A percentile compares a stretch with the other conserved stretches of the same genome.
These are phyloP conservation scores for Enteromius argenteus DNA, from an alignment of 2,797 vertebrate species.

Conservation along the genomic window DNA sequence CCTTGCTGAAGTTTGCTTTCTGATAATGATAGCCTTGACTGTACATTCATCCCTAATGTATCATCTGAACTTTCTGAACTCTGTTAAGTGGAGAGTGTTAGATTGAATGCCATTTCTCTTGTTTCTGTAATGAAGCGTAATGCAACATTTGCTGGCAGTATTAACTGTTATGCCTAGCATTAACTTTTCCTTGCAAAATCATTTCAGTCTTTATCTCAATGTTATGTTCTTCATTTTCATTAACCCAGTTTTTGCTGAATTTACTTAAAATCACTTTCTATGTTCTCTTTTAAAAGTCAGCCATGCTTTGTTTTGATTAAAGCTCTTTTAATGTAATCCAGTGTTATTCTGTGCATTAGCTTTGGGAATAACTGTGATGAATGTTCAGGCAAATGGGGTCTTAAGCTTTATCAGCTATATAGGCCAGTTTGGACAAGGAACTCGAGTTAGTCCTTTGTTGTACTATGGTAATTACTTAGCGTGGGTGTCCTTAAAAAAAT, in stretches of 20 bases:
- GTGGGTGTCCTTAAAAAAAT: conserved; percentile 35
- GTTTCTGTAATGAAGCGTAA: conserved; percentile 38
- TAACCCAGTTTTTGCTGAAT: background rate
- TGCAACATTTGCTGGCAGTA: conserved; percentile 51
- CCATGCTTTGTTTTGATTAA: background rate
- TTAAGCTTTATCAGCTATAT: background rate
- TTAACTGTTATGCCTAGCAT: conserved; percentile 10
- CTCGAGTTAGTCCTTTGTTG: conserved; percentile 20
- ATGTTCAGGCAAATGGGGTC: background rate
- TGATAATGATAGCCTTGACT: background rate
- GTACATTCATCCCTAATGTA: conserved; percentile 5
- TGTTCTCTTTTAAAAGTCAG: background rate
- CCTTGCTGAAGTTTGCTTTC: background rate
- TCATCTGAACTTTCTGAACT: conserved; percentile 15
- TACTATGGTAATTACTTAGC: conserved; percentile 11
- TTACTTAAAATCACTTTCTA: background rate
- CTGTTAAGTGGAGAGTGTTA: background rate
- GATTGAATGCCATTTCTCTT: conserved; percentile 27
- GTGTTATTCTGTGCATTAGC: background rate
- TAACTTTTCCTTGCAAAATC: background rate
- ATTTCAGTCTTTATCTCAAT: conserved; percentile 11
- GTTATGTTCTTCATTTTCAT: background rate
- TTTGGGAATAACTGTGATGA: conserved; percentile 10
- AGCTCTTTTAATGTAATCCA: background rate
- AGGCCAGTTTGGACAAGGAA: conserved; percentile 1